Percentiles rank a stretch among this genome's conserved stretches.
Conservation (phyloP, 2,888 invertebrate genomes). For the Euplexia lucipara region DNA sequence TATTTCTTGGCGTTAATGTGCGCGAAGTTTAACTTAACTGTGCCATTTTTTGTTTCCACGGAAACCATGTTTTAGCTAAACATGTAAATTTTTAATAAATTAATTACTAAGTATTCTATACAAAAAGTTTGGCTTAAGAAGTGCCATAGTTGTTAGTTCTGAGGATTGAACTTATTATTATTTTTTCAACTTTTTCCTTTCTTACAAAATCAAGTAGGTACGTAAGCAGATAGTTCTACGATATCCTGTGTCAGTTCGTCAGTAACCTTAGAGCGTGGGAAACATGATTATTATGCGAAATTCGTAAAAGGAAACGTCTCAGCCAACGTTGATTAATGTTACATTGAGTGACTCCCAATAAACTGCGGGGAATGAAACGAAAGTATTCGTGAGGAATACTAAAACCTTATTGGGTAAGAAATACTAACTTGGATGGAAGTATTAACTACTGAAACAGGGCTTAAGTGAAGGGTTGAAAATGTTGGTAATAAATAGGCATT, state of each 20-base stretch:
- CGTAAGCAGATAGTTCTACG: constrained; percentile 3
- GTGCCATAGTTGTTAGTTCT: too few relatives aligned
- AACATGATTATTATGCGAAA: constrained; percentile 43
- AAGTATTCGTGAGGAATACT: constrained; percentile 12
- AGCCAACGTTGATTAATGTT: constrained; percentile 22
- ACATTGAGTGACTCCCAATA: constrained; percentile 18
- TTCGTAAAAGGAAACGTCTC: constrained; percentile 53
- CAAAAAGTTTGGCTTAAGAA: too few relatives aligned
- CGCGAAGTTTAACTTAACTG: too few relatives aligned
- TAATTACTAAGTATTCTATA: too few relatives aligned
- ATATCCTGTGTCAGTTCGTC: constrained; percentile 28
- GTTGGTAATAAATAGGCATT: too few relatives aligned
- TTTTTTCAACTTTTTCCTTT: not conserved
- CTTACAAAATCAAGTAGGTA: constrained; percentile 1
- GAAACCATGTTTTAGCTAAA: too few relatives aligned
- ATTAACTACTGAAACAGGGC: not conserved
- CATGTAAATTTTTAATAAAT: too few relatives aligned
- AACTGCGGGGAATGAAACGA: constrained; percentile 16
- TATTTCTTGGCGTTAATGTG: too few relatives aligned
- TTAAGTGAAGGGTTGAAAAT: too few relatives aligned
- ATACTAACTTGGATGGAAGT: not conserved
- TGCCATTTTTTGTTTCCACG: too few relatives aligned
- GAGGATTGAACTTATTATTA: too few relatives aligned
- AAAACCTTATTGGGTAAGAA: not conserved
- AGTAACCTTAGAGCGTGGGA: constrained; percentile 36